Evolutionary conservation across 2,797 vertebrate species (phyloP), one percentile per base, ranked within the genome.

Genomic region (Sebastes diaconus): DNA sequence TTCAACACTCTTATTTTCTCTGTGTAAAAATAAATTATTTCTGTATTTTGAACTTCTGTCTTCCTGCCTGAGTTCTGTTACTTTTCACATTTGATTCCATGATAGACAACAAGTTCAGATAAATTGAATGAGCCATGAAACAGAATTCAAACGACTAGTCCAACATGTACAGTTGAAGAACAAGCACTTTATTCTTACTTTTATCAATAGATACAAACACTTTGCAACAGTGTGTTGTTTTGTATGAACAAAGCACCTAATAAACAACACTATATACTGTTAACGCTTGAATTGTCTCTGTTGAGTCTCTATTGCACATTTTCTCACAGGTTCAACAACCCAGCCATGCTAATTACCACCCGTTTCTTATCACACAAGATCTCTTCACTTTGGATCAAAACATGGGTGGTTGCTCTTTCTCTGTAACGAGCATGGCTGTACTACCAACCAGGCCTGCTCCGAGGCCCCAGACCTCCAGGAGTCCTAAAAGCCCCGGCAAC

Each of bases 171-270:
- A 91, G 67, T 81, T 64, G 27, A 88, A 79, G 57, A 88, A 87
- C 50, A 79, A 87, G 77, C 91, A 94, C 90, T 94, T 94, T 93
- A 93, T 86, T 92, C 76, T 85, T 73, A 80, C 83, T 90, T 91
- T 86, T 90, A 91, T 91, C 83, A 90, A 59, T 80, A 87, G 79
- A 84, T 80, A 67, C 68, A 81, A 83, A 89, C 81, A 88, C 76
- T 91, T 86, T 87, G 78, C 73, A 88, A 87, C 30, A 83, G 70
- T 85, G 66, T 87, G 57, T 79, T 91, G 84, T 91, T 94, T 94
- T 93, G 84, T 92, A 87, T 91, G 68, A 88, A 87, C 79, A 83
- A 90, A 90, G 72, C 73, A 80, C 59, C 67, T 30, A 90, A 91
- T 93, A 91, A 94, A 91, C 80, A 86, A 73, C 84, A 84, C 69